A percentile compares a stretch with the other conserved stretches of the same genome.
These are phyloP conservation scores for Luidia sarsii DNA, from an alignment of 53 echinoderm and acorn worm species.

Conservation along the genomic window DNA sequence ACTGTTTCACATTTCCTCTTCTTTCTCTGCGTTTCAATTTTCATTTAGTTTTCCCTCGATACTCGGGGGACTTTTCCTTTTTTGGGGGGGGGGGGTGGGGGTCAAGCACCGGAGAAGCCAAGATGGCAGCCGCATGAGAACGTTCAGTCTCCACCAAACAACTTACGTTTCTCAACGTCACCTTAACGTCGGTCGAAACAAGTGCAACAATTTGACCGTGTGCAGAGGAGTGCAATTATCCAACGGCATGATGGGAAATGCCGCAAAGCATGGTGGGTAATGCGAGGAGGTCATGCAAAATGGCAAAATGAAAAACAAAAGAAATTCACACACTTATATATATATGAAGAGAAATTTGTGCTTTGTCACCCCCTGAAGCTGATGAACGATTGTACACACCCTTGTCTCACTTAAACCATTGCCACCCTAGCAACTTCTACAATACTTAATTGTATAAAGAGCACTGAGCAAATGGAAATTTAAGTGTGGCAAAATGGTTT, in stretches of 20 bases:
- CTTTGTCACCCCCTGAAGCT: not conserved
- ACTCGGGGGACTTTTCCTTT: too few relatives aligned
- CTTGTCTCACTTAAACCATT: not conserved
- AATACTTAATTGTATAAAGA: too few relatives aligned
- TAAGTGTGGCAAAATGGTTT: too few relatives aligned
- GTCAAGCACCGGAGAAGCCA: too few relatives aligned
- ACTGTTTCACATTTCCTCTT: too few relatives aligned
- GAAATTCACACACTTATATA: not conserved
- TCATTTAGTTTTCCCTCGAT: too few relatives aligned
- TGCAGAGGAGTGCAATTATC: not conserved
- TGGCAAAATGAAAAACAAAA: not conserved
- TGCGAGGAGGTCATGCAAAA: not conserved
- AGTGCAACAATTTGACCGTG: not conserved
- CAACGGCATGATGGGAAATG: conserved; percentile 26
- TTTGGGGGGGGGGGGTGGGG: too few relatives aligned
- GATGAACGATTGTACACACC: not conserved
- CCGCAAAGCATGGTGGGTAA: conserved; percentile 16
- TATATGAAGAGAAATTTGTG: not conserved
- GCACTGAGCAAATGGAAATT: too few relatives aligned
- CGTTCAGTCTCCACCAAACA: not conserved
- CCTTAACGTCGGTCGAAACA: conserved; percentile 3
- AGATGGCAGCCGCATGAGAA: not conserved
- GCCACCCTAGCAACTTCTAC: too few relatives aligned
- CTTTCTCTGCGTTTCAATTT: too few relatives aligned
- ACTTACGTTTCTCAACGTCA: conserved; percentile 32